phyloP scores from a whole-genome alignment of 2,797 vertebrate genomes.

The Gadopsis bispinosus region DNA sequence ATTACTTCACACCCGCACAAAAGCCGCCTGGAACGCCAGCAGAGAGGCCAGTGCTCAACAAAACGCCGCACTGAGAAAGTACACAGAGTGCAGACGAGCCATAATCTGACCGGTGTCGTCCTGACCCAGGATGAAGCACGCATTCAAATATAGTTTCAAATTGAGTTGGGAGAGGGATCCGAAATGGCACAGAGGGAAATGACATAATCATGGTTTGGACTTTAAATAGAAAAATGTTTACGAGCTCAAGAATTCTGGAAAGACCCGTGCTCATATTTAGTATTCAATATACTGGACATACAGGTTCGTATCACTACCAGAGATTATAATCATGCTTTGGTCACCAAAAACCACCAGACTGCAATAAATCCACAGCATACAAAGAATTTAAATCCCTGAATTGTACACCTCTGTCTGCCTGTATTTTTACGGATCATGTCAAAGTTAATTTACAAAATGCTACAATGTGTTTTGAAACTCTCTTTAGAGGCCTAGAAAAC shows the following conservation, averaged over 20 bases:
- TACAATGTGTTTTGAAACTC: not conserved
- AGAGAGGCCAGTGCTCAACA: constrained; percentile 43
- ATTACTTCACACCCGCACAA: constrained; percentile 48
- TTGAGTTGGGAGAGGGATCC: constrained; percentile 8
- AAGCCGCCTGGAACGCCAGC: constrained; percentile 42
- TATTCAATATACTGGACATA: not conserved
- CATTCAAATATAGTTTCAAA: constrained; percentile 16
- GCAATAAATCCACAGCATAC: not conserved
- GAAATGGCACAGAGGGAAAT: not conserved
- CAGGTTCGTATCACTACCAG: not conserved
- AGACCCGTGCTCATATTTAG: not conserved
- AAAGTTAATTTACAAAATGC: not conserved
- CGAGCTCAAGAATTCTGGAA: not conserved
- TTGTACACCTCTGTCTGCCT: not conserved
- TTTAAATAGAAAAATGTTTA: constrained; percentile 5
- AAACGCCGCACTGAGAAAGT: constrained; percentile 37
- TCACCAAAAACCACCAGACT: not conserved
- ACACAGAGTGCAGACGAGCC: constrained; percentile 50
- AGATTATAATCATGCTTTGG: not conserved
- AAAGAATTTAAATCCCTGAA: not conserved
- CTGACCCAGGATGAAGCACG: constrained; percentile 14
- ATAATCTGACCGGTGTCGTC: constrained; percentile 33
- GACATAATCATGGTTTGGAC: not conserved
- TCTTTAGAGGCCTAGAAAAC: not conserved
- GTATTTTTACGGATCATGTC: not conserved